phyloP scores from a whole-genome alignment of 2,113 vertebrate genomes.

The Melanerpes aurifrons region DNA sequence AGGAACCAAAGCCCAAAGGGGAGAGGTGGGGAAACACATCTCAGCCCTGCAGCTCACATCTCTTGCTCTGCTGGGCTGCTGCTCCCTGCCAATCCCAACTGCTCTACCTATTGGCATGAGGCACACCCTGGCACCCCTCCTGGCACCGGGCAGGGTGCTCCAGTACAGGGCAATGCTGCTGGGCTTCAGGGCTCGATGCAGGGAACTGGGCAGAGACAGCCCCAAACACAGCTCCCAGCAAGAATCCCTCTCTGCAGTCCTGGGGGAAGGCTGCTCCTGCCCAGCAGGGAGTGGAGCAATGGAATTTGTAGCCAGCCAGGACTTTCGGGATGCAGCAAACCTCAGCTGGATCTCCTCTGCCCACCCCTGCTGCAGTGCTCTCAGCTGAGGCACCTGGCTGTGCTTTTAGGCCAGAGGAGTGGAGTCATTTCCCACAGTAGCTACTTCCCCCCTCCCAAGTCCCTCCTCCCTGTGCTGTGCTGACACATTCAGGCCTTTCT shows the following conservation, averaged over 20 bases:
- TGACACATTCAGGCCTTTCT: neutral
- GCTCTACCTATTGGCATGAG: neutral
- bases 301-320: neutral
- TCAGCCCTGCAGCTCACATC: neutral
- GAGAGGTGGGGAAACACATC: neutral
- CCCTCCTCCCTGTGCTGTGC: neutral
- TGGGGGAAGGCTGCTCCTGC: neutral
- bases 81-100: neutral
- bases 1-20: neutral
- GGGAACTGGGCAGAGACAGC: neutral
- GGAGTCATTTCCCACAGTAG: neutral
- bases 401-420: neutral
- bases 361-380: neutral
- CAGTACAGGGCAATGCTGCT: rapidly evolving
- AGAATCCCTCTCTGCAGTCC: rapidly evolving
- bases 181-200: neutral
- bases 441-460: neutral
- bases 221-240: neutral
- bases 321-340: neutral
- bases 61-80: neutral
- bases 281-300: neutral
- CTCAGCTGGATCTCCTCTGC: neutral
- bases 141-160: neutral
- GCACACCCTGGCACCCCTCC: neutral
- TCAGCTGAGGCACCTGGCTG: rapidly evolving